Evolutionary conservation across 2,113 vertebrate species (phyloP).

Genomic region (Talpa occidentalis): DNA sequence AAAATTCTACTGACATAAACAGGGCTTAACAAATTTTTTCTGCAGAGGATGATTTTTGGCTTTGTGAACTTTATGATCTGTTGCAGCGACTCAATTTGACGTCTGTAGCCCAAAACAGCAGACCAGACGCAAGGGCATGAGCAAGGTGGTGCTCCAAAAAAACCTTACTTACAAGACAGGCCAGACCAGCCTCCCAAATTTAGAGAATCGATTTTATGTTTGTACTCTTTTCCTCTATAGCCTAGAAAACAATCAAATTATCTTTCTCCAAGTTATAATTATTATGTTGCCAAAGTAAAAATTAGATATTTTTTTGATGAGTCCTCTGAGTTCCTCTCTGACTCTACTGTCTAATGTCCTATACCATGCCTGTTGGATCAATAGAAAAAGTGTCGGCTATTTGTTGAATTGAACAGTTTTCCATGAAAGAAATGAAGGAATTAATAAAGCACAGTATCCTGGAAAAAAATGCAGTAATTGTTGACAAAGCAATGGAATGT

Average conservation of each 20-base stretch:
- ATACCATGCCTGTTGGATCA: neutral
- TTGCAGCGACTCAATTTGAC: neutral
- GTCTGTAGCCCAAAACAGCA: neutral
- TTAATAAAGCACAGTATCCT: neutral
- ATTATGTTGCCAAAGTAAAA: slow-evolving; percentile 26
- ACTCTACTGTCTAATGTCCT: neutral
- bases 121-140: neutral
- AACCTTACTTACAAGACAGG: neutral
- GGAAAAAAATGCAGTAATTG: slow-evolving; percentile 38
- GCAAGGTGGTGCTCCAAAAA: neutral
- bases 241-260: neutral
- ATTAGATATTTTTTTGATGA: neutral
- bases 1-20: neutral
- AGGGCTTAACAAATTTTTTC: neutral
- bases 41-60: neutral
- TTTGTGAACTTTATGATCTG: neutral
- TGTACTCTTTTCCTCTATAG: neutral
- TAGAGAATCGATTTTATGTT: neutral
- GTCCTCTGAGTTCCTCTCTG: neutral
- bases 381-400: neutral
- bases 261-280: neutral
- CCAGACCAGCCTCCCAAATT: neutral
- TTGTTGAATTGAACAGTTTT: neutral
- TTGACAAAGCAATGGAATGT: neutral
- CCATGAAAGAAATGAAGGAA: slow-evolving; percentile 5